These are phyloP conservation scores for Teleiodes luculella DNA, from an alignment of 2,888 invertebrate species.

Conservation along the genomic window DNA sequence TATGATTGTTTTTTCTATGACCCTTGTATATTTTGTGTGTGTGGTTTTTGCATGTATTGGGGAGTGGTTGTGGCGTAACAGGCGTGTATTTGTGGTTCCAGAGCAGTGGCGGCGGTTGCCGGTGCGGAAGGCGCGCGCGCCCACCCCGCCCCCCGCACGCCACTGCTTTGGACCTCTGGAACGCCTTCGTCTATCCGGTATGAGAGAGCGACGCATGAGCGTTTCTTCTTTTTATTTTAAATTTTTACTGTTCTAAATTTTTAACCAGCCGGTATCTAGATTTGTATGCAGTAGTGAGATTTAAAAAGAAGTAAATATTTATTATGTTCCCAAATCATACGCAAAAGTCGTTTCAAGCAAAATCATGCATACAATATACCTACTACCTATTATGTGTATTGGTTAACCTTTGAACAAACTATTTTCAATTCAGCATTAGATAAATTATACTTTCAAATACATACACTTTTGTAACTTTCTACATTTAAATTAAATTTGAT, in stretches of 20 bases:
- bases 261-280: neutral
- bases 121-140: slow-evolving; percentile 78
- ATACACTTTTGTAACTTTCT: too few relatives aligned
- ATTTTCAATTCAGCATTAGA: too few relatives aligned
- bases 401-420: too few relatives aligned
- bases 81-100: slow-evolving; percentile 77
- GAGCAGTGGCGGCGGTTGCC: slow-evolving; percentile 80
- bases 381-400: too few relatives aligned
- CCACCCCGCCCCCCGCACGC: slow-evolving; percentile 84
- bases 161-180: slow-evolving; percentile 83
- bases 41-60: slow-evolving; percentile 28
- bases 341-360: too few relatives aligned
- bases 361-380: too few relatives aligned
- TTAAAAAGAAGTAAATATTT: too few relatives aligned
- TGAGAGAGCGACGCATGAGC: slow-evolving; percentile 71
- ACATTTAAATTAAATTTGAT: too few relatives aligned
- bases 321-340: too few relatives aligned
- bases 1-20: slow-evolving; percentile 15
- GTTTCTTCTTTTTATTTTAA: slow-evolving; percentile 29
- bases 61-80: slow-evolving; percentile 48
- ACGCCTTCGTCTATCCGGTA: slow-evolving; percentile 83
- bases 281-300: too few relatives aligned
- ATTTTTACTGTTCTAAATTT: neutral
- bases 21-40: slow-evolving; percentile 16
- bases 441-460: too few relatives aligned